Percentiles rank a stretch among this genome's conserved stretches.
These are phyloP conservation scores for Fregetta grallaria DNA, from an alignment of 2,113 vertebrate species.

Conservation along the genomic window DNA sequence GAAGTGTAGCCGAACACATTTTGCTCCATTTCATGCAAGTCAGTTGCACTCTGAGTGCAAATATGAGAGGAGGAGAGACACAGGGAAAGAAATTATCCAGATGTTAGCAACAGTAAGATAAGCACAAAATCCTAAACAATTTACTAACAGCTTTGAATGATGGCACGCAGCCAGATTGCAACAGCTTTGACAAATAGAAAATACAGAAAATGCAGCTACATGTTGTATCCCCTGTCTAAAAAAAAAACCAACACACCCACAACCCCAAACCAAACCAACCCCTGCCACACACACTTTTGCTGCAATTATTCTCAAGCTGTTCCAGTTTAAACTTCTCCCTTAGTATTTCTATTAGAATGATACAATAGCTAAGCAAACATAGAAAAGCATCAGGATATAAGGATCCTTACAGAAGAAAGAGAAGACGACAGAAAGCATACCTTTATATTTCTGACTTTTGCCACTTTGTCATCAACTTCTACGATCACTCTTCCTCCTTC, in stretches of 20 bases:
- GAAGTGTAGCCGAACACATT: background rate
- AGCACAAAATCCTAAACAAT: background rate
- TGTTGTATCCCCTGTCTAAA: background rate
- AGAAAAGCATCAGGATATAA: background rate
- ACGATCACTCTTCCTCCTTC: constrained; percentile 87
- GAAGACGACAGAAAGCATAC: constrained; percentile 71
- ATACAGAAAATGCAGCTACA: background rate
- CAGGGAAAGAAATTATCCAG: background rate
- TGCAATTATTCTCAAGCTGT: background rate
- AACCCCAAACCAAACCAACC: background rate
- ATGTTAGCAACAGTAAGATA: background rate
- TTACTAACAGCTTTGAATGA: constrained; percentile 2
- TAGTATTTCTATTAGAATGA: background rate
- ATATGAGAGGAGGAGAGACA: background rate
- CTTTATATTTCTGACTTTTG: constrained; percentile 89
- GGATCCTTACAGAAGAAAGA: background rate
- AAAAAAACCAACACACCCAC: background rate
- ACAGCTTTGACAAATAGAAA: background rate
- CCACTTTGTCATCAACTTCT: constrained; percentile 88
- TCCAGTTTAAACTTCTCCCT: background rate
- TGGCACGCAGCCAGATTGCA: background rate
- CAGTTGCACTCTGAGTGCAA: background rate
- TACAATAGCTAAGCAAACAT: background rate
- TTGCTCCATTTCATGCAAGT: background rate
- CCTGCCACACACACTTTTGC: background rate